These are phyloP conservation scores for Orius laevigatus DNA, from an alignment of 1,140 invertebrate species.

Conservation along the genomic window DNA sequence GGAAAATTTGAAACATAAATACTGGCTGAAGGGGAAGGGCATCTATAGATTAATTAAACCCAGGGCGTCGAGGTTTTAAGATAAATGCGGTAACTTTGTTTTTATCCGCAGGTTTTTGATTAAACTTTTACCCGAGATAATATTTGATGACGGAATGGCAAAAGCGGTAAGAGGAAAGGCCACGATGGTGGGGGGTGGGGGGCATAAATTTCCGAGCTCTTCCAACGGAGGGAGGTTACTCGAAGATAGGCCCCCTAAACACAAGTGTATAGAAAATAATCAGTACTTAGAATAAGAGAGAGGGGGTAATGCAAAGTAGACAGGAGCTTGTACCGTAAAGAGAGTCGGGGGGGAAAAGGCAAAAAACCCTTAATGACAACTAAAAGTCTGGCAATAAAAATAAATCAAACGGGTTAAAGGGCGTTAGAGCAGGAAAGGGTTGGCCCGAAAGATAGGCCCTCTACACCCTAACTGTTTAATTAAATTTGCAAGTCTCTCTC, in stretches of 20 bases:
- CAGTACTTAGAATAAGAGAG: slow-evolving; percentile 10
- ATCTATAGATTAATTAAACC: no score
- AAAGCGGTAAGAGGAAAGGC: neutral
- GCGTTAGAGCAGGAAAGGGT: slow-evolving; percentile 7
- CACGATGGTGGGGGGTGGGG: neutral
- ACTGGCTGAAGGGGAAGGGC: no score
- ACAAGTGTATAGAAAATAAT: slow-evolving; percentile 12
- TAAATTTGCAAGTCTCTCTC: slow-evolving; percentile 17
- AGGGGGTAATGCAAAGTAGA: slow-evolving; percentile 9
- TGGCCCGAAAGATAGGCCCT: slow-evolving; percentile 10
- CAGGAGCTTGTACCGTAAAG: neutral
- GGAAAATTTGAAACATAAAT: no score
- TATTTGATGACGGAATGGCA: slow-evolving; percentile 15
- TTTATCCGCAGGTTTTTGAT: slow-evolving; percentile 16
- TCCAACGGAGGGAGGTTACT: neutral
- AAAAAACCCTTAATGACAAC: slow-evolving; percentile 19
- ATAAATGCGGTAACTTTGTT: slow-evolving; percentile 14
- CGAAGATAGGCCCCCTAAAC: slow-evolving; percentile 8
- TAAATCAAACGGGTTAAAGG: slow-evolving; percentile 19
- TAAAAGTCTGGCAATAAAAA: slow-evolving; percentile 20
- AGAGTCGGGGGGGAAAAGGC: slow-evolving; percentile 6
- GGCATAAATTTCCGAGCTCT: slow-evolving; percentile 11
- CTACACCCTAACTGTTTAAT: slow-evolving; percentile 12
- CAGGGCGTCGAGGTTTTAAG: no score
- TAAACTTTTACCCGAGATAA: slow-evolving; percentile 14